Evolutionary conservation across 1,140 invertebrate species (phyloP).

Genomic region (Pantala flavescens): DNA sequence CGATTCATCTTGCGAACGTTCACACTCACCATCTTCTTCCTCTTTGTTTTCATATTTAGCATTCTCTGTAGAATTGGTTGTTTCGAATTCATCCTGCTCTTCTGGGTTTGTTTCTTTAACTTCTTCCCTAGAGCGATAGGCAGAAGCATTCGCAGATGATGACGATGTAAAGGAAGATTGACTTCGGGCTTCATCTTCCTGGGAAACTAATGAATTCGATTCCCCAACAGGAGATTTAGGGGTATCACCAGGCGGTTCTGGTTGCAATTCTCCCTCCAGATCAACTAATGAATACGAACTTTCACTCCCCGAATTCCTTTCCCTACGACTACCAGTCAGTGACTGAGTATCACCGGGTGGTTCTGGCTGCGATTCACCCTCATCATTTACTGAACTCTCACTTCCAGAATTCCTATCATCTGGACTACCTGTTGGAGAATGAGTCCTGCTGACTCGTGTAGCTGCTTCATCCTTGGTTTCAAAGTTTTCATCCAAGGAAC

Average conservation of each 20-base stretch:
- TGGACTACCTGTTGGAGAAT: not conserved
- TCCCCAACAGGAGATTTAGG: not conserved
- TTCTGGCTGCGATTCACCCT: not conserved
- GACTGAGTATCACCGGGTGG: not conserved
- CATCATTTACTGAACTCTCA: too few species aligned
- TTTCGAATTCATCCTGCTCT: not conserved
- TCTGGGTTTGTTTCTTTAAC: not conserved
- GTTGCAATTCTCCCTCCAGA: not conserved
- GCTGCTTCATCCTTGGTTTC: conserved; percentile 16
- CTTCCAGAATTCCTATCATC: not conserved
- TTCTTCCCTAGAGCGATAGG: not conserved
- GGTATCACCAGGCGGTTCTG: not conserved
- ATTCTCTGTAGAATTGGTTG: not conserved
- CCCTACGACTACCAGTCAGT: too few species aligned
- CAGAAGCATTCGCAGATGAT: not conserved
- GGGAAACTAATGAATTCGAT: conserved; percentile 7
- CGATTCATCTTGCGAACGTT: too few species aligned
- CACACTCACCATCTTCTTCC: conserved; percentile 6
- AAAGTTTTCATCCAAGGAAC: conserved; percentile 21
- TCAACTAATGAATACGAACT: not conserved
- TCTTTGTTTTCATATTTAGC: not conserved
- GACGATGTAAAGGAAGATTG: not conserved
- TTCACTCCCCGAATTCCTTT: too few species aligned
- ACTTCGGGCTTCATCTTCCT: conserved; percentile 10
- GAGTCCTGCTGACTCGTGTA: not conserved